phyloP scores from a whole-genome alignment of 64 coral and sea anemone species.

The Montipora efflorescens region DNA sequence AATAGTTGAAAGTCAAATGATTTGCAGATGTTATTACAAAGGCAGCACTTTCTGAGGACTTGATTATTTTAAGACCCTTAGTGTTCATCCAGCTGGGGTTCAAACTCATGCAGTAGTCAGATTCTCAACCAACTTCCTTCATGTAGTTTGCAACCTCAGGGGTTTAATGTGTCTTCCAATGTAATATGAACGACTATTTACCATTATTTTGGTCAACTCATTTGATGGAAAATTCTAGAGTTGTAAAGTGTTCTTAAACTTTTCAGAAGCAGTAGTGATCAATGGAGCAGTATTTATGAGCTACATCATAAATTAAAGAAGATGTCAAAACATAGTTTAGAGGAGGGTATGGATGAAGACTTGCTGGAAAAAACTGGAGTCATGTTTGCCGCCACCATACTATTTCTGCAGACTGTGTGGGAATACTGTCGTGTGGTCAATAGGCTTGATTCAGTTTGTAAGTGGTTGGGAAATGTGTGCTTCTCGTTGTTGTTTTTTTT shows the following conservation, averaged over 20 bases:
- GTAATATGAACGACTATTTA: background rate
- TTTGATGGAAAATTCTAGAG: background rate
- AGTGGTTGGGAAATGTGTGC: background rate
- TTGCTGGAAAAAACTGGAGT: conserved; percentile 86
- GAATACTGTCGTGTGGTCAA: conserved; percentile 96
- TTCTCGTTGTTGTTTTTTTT: background rate
- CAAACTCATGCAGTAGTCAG: too few relatives aligned
- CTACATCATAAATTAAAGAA: conserved; percentile 94
- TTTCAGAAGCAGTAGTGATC: conserved; percentile 90
- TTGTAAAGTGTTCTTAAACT: background rate
- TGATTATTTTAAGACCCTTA: too few relatives aligned
- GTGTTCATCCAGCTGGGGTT: too few relatives aligned
- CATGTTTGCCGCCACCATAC: conserved; percentile 81
- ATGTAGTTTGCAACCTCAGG: too few relatives aligned
- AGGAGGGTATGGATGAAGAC: conserved; percentile 45
- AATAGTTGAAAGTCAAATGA: too few relatives aligned
- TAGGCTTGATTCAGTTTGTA: conserved; percentile 81
- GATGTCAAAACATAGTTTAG: conserved; percentile 74
- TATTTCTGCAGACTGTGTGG: conserved; percentile 98
- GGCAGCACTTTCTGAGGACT: too few relatives aligned
- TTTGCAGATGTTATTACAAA: too few relatives aligned
- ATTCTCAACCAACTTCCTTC: too few relatives aligned
- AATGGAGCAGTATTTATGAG: conserved; percentile 88
- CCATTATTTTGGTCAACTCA: background rate
- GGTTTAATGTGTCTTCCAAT: too few relatives aligned